These are phyloP conservation scores for Lepidostoma basale DNA, from an alignment of 1,140 invertebrate genomes.

Conservation along the genomic window DNA sequence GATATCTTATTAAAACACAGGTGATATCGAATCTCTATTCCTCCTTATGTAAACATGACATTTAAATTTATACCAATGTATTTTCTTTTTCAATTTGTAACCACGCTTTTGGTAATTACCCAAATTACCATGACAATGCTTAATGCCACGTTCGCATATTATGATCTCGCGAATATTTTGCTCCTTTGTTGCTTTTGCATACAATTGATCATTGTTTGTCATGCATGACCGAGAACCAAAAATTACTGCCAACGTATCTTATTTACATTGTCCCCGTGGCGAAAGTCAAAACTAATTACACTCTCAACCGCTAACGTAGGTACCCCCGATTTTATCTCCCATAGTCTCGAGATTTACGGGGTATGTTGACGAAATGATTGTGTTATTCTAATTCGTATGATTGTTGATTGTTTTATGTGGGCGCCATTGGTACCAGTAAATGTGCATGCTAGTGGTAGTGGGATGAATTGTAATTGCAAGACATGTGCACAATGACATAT, in stretches of 20 bases:
- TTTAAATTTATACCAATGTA: neutral
- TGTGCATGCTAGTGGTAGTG: too few relatives aligned
- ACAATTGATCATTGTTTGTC: constrained; percentile 16
- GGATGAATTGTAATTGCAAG: too few relatives aligned
- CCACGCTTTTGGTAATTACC: constrained; percentile 3
- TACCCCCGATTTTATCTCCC: too few relatives aligned
- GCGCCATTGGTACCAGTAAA: too few relatives aligned
- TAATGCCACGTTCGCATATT: neutral
- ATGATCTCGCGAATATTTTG: constrained; percentile 14
- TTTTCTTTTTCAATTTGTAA: constrained; percentile 4
- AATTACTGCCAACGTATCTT: constrained; percentile 1
- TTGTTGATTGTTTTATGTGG: too few relatives aligned
- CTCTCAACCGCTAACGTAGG: neutral
- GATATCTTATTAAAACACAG: too few relatives aligned
- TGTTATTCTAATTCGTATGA: too few relatives aligned
- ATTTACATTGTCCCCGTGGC: constrained; percentile 12
- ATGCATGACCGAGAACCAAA: neutral
- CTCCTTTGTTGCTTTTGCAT: neutral
- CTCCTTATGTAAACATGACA: too few relatives aligned
- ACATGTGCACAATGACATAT: too few relatives aligned
- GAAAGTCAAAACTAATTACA: constrained; percentile 16
- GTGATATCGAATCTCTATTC: too few relatives aligned
- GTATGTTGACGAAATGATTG: too few relatives aligned
- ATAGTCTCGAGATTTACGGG: too few relatives aligned
- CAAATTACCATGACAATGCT: constrained; percentile 14